Evolutionary conservation across 2,888 invertebrate genomes (phyloP).

Genomic region (Diadromus collaris): DNA sequence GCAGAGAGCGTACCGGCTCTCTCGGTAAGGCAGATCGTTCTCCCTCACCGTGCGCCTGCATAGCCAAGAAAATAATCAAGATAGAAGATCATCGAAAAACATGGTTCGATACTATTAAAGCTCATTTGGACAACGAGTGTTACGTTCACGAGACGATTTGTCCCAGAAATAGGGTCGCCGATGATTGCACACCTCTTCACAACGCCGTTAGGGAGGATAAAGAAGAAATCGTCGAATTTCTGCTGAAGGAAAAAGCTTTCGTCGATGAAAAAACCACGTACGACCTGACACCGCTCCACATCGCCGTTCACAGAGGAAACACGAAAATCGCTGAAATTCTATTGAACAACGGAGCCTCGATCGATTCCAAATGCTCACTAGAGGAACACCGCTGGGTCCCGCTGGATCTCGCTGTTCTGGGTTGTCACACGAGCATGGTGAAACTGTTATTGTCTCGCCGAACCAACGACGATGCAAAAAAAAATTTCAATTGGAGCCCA

Average conservation of each 20-base stretch:
- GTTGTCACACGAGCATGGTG: background rate
- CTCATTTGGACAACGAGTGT: background rate
- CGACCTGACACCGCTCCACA: slow-evolving; percentile 39
- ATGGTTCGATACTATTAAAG: background rate
- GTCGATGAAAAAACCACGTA: slow-evolving; percentile 27
- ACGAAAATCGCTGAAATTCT: slow-evolving; percentile 40
- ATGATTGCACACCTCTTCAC: slow-evolving; percentile 38
- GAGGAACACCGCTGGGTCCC: background rate
- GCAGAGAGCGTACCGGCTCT: background rate
- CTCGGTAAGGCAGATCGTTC: background rate
- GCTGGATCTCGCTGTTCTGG: slow-evolving; percentile 1
- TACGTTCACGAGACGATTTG: background rate
- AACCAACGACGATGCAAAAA: background rate
- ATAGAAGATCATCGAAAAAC: background rate
- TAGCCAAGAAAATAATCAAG: background rate
- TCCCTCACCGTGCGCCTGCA: background rate
- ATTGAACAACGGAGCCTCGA: slow-evolving; percentile 40
- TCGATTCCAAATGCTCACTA: slow-evolving; percentile 12
- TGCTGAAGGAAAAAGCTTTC: slow-evolving; percentile 39
- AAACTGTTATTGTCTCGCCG: background rate
- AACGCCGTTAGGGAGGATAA: slow-evolving; percentile 27
- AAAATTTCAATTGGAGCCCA: background rate
- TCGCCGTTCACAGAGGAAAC: slow-evolving; percentile 36
- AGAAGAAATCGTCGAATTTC: slow-evolving; percentile 41
- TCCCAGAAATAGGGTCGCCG: slow-evolving; percentile 12